phyloP scores from a whole-genome alignment of 2,888 invertebrate genomes.

The Alitta virens region DNA sequence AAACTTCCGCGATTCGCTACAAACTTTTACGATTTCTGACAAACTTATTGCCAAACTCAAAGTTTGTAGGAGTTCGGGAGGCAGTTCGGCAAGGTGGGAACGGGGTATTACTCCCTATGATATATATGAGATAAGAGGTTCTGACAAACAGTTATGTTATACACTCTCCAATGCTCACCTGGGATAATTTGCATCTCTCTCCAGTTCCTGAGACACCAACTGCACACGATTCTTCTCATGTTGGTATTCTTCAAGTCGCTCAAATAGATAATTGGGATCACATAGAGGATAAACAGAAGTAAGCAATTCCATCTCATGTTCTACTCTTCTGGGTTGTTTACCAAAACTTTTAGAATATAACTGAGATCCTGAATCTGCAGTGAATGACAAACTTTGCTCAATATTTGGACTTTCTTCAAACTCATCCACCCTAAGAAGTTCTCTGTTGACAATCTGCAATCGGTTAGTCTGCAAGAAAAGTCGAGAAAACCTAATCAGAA shows the following conservation, averaged over 20 bases:
- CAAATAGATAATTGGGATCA: constrained; percentile 46
- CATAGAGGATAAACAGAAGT: constrained; percentile 46
- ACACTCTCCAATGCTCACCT: no score
- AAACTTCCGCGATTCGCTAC: no score
- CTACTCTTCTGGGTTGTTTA: not conserved
- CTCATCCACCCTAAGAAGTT: not conserved
- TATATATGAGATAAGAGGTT: no score
- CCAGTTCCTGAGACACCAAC: not conserved
- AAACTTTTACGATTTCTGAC: no score
- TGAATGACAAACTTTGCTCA: not conserved
- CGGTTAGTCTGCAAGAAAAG: not conserved
- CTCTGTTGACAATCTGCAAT: not conserved
- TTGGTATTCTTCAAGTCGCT: constrained; percentile 35
- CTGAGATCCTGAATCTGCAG: not conserved
- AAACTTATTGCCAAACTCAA: no score
- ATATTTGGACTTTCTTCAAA: not conserved
- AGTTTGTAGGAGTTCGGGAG: no score
- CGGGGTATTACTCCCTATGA: no score
- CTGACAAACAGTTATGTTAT: no score
- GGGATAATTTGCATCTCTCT: no score
- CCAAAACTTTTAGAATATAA: not conserved
- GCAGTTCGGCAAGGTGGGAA: no score
- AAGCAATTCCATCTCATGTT: not conserved
- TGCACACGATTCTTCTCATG: constrained; percentile 28
- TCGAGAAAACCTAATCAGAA: no score